These are phyloP conservation scores for Dryobates pubescens DNA, from an alignment of 2,797 vertebrate species.

Conservation along the genomic window DNA sequence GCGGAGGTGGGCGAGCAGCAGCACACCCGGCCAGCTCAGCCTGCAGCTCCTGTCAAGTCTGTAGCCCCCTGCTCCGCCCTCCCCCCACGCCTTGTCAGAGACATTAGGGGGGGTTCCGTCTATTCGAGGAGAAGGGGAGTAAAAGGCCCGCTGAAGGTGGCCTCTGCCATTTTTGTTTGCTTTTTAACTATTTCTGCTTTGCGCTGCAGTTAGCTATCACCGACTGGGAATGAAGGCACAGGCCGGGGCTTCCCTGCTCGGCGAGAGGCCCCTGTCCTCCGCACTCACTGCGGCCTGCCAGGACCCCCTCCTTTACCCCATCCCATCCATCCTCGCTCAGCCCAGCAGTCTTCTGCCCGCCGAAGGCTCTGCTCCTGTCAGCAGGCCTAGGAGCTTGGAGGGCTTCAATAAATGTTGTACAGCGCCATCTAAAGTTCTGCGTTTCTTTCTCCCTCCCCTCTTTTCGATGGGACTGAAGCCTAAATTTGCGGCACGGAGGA, in stretches of 20 bases:
- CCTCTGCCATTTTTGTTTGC: neutral
- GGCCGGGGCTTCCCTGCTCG: neutral
- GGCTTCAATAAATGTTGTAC: slow-evolving; percentile 62
- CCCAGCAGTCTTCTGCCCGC: neutral
- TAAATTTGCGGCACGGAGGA: slow-evolving; percentile 15
- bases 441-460: neutral
- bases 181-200: neutral
- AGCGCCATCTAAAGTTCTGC: slow-evolving; percentile 60
- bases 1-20: neutral
- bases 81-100: neutral
- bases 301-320: neutral
- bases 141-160: neutral
- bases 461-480: neutral
- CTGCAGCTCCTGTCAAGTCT: neutral
- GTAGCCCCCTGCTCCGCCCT: neutral
- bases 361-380: neutral
- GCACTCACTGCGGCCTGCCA: neutral
- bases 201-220: neutral
- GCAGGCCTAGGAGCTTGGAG: neutral
- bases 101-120: neutral
- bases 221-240: neutral
- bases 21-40: neutral
- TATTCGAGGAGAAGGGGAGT: neutral
- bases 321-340: neutral
- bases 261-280: neutral